phyloP scores from a whole-genome alignment of 2,888 invertebrate genomes.

The Drosophila atroscutellata region DNA sequence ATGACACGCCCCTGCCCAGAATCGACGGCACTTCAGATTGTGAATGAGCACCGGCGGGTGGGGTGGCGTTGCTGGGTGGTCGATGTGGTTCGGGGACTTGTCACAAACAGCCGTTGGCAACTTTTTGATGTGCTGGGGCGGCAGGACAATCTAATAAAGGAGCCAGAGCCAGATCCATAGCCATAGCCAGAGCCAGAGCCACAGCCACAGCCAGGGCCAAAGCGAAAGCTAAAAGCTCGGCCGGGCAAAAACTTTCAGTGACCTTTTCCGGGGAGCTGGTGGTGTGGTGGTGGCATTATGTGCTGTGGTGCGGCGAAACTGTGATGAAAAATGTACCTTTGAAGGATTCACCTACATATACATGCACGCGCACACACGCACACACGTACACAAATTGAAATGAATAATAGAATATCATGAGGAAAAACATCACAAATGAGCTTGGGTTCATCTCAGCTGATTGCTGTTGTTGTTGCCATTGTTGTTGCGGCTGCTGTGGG shows the following conservation, averaged over 20 bases:
- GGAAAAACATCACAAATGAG: slow-evolving; percentile 74
- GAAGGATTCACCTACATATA: slow-evolving; percentile 51
- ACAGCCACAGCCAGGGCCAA: not conserved
- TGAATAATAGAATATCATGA: slow-evolving; percentile 77
- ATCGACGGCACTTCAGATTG: slow-evolving; percentile 57
- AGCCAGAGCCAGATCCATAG: slow-evolving; percentile 16
- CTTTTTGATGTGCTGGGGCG: slow-evolving; percentile 69
- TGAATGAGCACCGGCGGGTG: not conserved
- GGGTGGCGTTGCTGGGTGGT: not conserved
- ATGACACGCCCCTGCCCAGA: slow-evolving; percentile 56
- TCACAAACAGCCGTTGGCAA: slow-evolving; percentile 74
- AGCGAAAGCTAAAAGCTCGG: slow-evolving; percentile 1
- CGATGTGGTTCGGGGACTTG: slow-evolving; percentile 38
- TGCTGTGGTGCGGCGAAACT: slow-evolving; percentile 12
- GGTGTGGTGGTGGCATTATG: not conserved
- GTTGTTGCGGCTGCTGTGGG: slow-evolving; percentile 30
- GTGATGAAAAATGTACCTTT: slow-evolving; percentile 74
- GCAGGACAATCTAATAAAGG: slow-evolving; percentile 75
- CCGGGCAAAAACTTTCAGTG: slow-evolving; percentile 66
- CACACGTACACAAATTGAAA: slow-evolving; percentile 60
- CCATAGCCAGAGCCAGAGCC: not conserved
- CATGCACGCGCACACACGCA: slow-evolving; percentile 9
- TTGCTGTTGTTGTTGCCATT: slow-evolving; percentile 20
- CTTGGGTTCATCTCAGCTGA: slow-evolving; percentile 37
- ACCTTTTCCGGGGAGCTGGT: slow-evolving; percentile 46